phyloP scores from a whole-genome alignment of 1,140 invertebrate genomes.

The Hyles vespertilio region DNA sequence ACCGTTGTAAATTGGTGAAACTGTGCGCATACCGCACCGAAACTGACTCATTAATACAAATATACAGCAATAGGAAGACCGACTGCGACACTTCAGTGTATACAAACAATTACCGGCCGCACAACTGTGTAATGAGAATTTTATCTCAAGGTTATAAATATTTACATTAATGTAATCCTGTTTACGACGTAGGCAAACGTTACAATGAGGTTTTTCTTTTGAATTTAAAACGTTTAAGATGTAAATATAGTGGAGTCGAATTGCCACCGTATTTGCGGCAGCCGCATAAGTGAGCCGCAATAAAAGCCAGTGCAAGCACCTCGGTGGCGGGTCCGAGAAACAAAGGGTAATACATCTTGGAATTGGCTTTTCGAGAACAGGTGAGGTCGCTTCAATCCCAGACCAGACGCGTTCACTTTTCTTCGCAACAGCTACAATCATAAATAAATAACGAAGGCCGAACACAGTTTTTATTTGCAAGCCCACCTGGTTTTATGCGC shows the following conservation, averaged over 20 bases:
- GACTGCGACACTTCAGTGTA: not conserved
- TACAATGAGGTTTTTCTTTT: not conserved
- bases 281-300: constrained; percentile 44
- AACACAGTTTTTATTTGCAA: constrained; percentile 44
- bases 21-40: constrained; percentile 30
- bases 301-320: constrained; percentile 42
- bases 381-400: constrained; percentile 46
- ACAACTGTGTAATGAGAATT: no score
- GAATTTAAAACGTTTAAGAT: constrained; percentile 19
- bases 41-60: not conserved
- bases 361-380: constrained; percentile 57
- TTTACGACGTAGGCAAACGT: constrained; percentile 1
- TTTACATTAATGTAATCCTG: not conserved
- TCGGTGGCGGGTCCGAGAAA: constrained; percentile 42
- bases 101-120: no score
- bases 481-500: constrained; percentile 58
- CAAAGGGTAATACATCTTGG: constrained; percentile 61
- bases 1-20: constrained; percentile 58
- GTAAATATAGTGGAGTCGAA: constrained; percentile 22
- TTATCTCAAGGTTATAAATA: not conserved
- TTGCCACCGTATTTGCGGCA: constrained; percentile 36
- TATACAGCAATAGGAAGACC: not conserved
- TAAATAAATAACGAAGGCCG: constrained; percentile 53
- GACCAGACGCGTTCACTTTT: constrained; percentile 48
- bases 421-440: constrained; percentile 33